Base-by-base conservation (phyloP, 2,888 invertebrate species). In the Vandiemenella viatica region DNA sequence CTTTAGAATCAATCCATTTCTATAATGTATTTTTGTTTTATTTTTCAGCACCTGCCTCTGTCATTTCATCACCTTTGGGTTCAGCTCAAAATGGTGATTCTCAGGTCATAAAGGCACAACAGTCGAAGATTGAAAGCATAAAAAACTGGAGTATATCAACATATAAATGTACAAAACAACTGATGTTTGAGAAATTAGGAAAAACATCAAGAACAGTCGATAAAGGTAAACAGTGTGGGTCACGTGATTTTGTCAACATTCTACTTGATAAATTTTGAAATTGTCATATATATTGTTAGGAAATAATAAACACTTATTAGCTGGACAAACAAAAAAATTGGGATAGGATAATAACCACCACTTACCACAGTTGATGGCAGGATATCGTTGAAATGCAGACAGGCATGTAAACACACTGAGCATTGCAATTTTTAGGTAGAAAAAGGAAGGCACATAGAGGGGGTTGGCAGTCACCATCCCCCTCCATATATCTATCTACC, bases 81-180 rank as follows among this genome's bases (percentile, higher is more conserved):
- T 76, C 77, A 2, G 68, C 77, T 16, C 75, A 75, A 58, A 79
- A 79, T 62, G 79, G 79, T 37, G 77, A 77, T 55, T 73, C 76
- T 13, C 74, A 77, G 1, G 76, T 80, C 1, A 65, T 81, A 50
- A 77, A 80, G 48, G 73, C 77, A 26, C 52, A 54, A 17, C 54
- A 54, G 38, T 85, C 88, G 42, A 86, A 91, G 66, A 82, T 97
- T 62, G 96, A 96, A 65, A 81, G 85, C 50, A 73, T 97, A 54
- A 90, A 87, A 65, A 91, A 87, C 64, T 98, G 97, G 97, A 90
- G 95, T 55, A 88, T 97, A 63, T 93, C 93, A 52, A 96, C 96
- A 0, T 97, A 93, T 67, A 97, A 96, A 68, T 97, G 96, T 65
- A 97, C 97, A 5, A 87, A 90, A 61, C 97, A 98, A 66, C 76